phyloP scores from a whole-genome alignment of 30 jellyfish, hydroid and myxozoan genomes.

The Rhopilema esculentum region DNA sequence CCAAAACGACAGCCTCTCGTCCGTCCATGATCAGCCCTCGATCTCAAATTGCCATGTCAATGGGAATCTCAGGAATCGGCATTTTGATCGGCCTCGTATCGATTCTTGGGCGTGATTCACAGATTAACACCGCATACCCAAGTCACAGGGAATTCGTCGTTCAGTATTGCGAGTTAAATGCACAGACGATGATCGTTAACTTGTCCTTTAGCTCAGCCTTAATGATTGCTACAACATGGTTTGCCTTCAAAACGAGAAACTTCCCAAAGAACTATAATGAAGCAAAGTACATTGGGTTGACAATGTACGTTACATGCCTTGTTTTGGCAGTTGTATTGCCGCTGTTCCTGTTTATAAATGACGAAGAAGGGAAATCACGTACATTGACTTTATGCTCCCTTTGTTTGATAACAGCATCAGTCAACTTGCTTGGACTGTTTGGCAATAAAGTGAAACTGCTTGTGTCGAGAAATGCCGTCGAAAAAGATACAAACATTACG shows the following conservation, averaged over 20 bases:
- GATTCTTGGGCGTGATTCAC: slow-evolving; percentile 61
- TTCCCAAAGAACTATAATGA: slow-evolving; percentile 98
- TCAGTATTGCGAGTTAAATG: slow-evolving; percentile 67
- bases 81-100: slow-evolving; percentile 75
- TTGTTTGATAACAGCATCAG: slow-evolving; percentile 68
- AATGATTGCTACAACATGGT: slow-evolving; percentile 84
- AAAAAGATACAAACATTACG: slow-evolving; percentile 25
- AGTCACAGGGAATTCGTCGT: slow-evolving; percentile 64
- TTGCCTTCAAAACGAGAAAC: slow-evolving; percentile 91
- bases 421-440: slow-evolving; percentile 89
- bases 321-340: slow-evolving; percentile 75
- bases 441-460: slow-evolving; percentile 80
- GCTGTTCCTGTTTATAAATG: slow-evolving; percentile 49
- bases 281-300: slow-evolving; percentile 90
- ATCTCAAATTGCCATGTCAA: slow-evolving; percentile 77
- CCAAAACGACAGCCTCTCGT: slow-evolving; percentile 65
- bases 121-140: slow-evolving; percentile 74
- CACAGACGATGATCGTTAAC: slow-evolving; percentile 59
- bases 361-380: slow-evolving; percentile 60
- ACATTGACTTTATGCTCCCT: slow-evolving; percentile 64
- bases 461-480: slow-evolving; percentile 26
- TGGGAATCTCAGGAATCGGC: slow-evolving; percentile 68
- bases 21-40: slow-evolving; percentile 83
- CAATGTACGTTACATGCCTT: slow-evolving; percentile 88
- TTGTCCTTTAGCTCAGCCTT: slow-evolving; percentile 75